A percentile compares a stretch with the other conserved stretches of the same genome.
Evolutionary conservation across 2,797 vertebrate species (phyloP).

Genomic region (Sardinella longiceps): DNA sequence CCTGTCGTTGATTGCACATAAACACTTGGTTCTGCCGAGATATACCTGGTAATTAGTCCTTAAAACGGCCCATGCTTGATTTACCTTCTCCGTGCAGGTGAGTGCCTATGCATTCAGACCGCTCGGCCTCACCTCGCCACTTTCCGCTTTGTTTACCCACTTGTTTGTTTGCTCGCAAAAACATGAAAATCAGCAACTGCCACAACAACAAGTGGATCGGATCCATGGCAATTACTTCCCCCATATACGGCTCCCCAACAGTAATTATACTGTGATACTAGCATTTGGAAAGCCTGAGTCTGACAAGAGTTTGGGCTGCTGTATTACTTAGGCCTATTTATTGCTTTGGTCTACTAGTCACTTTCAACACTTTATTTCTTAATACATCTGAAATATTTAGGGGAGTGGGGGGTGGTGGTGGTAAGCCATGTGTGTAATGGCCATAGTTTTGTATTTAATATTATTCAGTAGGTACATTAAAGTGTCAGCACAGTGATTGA

Average conservation of each 20-base stretch:
- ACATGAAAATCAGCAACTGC: conserved; percentile 63
- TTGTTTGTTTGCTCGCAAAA: conserved; percentile 69
- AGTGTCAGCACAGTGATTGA: not conserved
- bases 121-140: conserved; percentile 47
- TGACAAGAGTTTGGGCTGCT: not conserved
- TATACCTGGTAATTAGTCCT: conserved; percentile 74
- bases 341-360: not conserved
- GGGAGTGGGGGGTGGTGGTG: not conserved
- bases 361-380: not conserved
- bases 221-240: conserved; percentile 75
- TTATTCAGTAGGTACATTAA: not conserved
- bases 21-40: conserved; percentile 71
- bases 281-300: conserved; percentile 30
- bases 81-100: conserved; percentile 74
- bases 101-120: conserved; percentile 61
- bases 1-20: conserved; percentile 74
- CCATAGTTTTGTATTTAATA: not conserved
- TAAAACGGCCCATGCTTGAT: conserved; percentile 79
- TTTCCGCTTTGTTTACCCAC: conserved; percentile 69
- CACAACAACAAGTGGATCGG: conserved; percentile 52
- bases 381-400: not conserved
- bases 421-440: not conserved
- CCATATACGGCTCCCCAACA: conserved; percentile 68
- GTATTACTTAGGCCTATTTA: not conserved
- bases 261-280: conserved; percentile 73